Evolutionary conservation across 2,113 vertebrate species (phyloP).

Genomic region (Elgaria multicarinata): DNA sequence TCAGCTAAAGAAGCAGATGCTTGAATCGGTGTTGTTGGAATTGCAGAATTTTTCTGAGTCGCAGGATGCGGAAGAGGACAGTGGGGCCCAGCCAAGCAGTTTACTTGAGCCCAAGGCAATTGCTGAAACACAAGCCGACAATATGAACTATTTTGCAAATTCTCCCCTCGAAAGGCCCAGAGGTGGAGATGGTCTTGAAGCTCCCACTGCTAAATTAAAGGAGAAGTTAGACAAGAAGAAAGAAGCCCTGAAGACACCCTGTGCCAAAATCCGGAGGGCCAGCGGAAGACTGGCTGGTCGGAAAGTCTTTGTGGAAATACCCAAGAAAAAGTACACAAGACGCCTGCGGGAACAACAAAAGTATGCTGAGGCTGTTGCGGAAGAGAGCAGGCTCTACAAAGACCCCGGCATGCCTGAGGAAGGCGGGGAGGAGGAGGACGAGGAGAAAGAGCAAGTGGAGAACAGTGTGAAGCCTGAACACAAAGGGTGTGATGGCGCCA

Average conservation of each 20-base stretch:
- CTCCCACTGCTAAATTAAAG: conserved; percentile 48
- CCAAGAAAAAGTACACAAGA: conserved; percentile 80
- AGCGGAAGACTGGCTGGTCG: conserved; percentile 82
- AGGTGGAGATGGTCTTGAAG: background rate
- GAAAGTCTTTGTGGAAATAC: conserved; percentile 82
- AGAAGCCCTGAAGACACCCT: conserved; percentile 69
- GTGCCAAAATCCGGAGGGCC: conserved; percentile 73
- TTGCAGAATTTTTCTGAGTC: conserved; percentile 81
- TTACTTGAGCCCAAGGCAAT: conserved; percentile 22
- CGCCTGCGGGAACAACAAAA: conserved; percentile 76
- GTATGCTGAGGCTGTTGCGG: conserved; percentile 32
- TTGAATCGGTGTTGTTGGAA: conserved; percentile 82
- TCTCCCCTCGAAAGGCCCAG: background rate
- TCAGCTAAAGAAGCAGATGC: conserved; percentile 82
- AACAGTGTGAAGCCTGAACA: conserved; percentile 46
- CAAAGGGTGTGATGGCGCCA: conserved; percentile 41
- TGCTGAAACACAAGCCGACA: background rate
- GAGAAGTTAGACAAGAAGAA: conserved; percentile 69
- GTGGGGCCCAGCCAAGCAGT: background rate
- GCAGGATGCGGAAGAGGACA: conserved; percentile 66
- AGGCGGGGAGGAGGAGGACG: conserved; percentile 42
- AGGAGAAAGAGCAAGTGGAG: conserved; percentile 37
- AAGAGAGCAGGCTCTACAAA: background rate
- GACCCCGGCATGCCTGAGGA: background rate
- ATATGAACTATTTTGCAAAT: background rate